Evolutionary conservation across 2,888 invertebrate genomes (phyloP).

Genomic region (Barypeithes pellucidus): DNA sequence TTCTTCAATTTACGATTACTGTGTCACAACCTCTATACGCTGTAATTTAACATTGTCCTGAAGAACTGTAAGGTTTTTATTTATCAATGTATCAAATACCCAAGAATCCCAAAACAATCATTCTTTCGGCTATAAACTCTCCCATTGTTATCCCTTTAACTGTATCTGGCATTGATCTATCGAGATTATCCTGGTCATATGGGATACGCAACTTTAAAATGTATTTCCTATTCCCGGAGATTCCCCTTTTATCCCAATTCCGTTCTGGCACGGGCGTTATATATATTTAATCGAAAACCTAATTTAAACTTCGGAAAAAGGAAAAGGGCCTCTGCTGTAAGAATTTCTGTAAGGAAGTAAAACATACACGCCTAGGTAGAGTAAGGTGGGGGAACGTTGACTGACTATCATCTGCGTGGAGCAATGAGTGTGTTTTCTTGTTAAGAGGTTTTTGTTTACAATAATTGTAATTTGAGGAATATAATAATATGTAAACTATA

Average conservation of each 20-base stretch:
- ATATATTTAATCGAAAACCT: slow-evolving; percentile 32
- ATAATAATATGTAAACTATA: no score
- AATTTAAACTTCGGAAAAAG: slow-evolving; percentile 29
- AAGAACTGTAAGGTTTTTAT: background rate
- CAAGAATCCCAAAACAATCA: slow-evolving; percentile 9
- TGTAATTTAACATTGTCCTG: no score
- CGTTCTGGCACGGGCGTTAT: slow-evolving; percentile 25
- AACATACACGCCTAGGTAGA: background rate
- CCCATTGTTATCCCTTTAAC: slow-evolving; percentile 7
- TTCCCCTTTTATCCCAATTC: slow-evolving; percentile 22
- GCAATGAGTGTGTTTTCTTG: no score
- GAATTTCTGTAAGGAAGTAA: slow-evolving; percentile 6
- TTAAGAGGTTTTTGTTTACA: no score
- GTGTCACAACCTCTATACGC: no score
- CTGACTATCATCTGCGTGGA: no score
- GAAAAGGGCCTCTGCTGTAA: slow-evolving; percentile 6
- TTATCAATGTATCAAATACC: background rate
- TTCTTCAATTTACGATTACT: no score
- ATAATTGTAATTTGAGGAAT: no score
- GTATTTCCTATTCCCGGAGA: slow-evolving; percentile 34
- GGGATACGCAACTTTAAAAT: slow-evolving; percentile 41
- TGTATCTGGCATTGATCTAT: slow-evolving; percentile 22
- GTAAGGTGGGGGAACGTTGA: no score
- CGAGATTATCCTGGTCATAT: slow-evolving; percentile 30
- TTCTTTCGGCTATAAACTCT: slow-evolving; percentile 12